Percentiles rank a stretch among this genome's conserved stretches.
These are phyloP conservation scores for Julus scandinavius DNA, from an alignment of 2,888 invertebrate species.

Conservation along the genomic window DNA sequence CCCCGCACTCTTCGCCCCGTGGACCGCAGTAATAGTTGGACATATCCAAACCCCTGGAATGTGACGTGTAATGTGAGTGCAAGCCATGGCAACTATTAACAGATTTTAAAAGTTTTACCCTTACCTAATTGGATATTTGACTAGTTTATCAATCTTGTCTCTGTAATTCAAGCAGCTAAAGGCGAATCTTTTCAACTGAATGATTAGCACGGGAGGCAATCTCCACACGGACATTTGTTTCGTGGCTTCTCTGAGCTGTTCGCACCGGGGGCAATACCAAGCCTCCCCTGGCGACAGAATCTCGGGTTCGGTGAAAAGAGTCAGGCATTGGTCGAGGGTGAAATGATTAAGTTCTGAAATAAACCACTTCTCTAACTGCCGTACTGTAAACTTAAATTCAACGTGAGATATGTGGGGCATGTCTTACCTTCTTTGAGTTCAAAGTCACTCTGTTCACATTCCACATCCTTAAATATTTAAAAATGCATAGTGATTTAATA, in stretches of 20 bases:
- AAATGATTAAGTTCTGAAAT: constrained; percentile 59
- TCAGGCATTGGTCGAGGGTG: constrained; percentile 65
- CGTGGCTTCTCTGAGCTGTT: constrained; percentile 64
- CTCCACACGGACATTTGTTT: constrained; percentile 65
- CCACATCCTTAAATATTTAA: constrained; percentile 51
- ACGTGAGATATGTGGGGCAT: background rate
- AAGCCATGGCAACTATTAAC: background rate
- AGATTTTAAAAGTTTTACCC: background rate
- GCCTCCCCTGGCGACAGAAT: constrained; percentile 68
- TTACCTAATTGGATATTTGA: constrained; percentile 63
- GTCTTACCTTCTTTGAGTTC: constrained; percentile 4
- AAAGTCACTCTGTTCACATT: constrained; percentile 32
- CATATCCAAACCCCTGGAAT: constrained; percentile 66
- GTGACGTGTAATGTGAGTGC: background rate
- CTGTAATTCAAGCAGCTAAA: constrained; percentile 63
- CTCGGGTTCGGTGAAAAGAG: constrained; percentile 69
- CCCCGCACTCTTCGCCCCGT: constrained; percentile 58
- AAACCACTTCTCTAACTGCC: background rate
- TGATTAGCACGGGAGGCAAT: constrained; percentile 64
- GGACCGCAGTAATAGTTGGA: constrained; percentile 63
- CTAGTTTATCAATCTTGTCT: constrained; percentile 63
- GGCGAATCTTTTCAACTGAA: constrained; percentile 66
- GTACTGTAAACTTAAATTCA: no score
- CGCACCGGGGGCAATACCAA: constrained; percentile 65
- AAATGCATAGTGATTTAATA: no score